Evolutionary conservation across 2,888 invertebrate genomes (phyloP).

Genomic region (Lucinisca nassula): DNA sequence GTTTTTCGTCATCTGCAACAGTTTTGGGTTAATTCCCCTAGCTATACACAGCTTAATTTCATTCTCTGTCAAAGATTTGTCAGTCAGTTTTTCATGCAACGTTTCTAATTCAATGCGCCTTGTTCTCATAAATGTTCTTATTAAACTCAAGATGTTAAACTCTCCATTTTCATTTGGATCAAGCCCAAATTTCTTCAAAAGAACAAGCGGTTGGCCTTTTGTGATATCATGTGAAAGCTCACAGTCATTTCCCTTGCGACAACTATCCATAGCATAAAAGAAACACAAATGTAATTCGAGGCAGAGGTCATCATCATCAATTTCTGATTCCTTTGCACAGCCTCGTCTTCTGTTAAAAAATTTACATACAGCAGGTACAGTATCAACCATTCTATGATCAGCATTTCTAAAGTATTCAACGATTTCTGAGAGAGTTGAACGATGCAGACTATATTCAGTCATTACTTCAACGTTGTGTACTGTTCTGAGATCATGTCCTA

Average conservation of each 20-base stretch:
- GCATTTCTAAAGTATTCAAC: conserved; percentile 44
- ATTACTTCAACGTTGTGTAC: conserved; percentile 58
- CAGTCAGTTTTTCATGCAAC: neutral
- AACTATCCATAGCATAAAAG: conserved; percentile 43
- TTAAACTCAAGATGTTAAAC: conserved; percentile 38
- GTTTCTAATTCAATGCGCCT: neutral
- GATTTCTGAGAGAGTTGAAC: conserved; percentile 57
- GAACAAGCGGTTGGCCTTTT: conserved; percentile 52
- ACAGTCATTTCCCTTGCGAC: conserved; percentile 43
- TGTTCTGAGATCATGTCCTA: conserved; percentile 67
- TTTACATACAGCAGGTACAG: conserved; percentile 58
- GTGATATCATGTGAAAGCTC: conserved; percentile 50
- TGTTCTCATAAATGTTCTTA: neutral
- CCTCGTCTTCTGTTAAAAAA: conserved; percentile 58
- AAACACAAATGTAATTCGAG: conserved; percentile 56
- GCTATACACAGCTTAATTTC: neutral
- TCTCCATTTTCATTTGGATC: conserved; percentile 60
- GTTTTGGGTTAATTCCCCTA: neutral
- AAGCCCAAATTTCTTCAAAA: conserved; percentile 59
- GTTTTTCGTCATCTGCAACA: neutral
- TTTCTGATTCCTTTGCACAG: conserved; percentile 59
- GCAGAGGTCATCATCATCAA: conserved; percentile 54
- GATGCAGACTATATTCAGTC: conserved; percentile 49
- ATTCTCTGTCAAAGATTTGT: neutral
- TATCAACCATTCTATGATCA: conserved; percentile 53